Evolutionary conservation across 2,797 vertebrate species (phyloP).

Genomic region (Mico argentatus): DNA sequence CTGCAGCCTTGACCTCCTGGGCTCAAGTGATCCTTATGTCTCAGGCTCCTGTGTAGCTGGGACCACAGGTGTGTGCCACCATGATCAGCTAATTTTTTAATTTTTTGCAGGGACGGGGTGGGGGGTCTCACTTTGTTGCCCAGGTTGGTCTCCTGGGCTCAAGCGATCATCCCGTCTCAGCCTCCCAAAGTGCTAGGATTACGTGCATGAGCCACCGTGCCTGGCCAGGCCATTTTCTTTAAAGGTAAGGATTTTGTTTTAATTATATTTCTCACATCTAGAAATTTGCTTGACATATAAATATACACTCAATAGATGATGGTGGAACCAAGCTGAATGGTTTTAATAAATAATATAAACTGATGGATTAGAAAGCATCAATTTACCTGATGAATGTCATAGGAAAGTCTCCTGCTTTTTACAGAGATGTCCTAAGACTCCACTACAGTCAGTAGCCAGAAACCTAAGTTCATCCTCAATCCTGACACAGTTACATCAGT

Average conservation of each 20-base stretch:
- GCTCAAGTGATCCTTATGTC: neutral
- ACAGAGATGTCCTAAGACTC: conserved; percentile 1
- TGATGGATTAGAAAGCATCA: conserved; percentile 15
- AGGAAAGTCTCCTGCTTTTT: neutral
- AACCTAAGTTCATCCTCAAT: conserved; percentile 58
- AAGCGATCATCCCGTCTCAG: neutral
- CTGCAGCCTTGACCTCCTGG: neutral
- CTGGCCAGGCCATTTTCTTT: neutral
- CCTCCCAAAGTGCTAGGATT: neutral
- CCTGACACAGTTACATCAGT: neutral
- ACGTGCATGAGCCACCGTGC: neutral
- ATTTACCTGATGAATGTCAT: neutral
- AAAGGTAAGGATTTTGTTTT: conserved; percentile 9
- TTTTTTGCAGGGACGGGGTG: neutral
- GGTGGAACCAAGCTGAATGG: neutral
- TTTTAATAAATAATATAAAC: conserved; percentile 30
- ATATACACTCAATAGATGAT: neutral
- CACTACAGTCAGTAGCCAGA: neutral
- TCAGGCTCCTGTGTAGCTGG: neutral
- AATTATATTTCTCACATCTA: neutral
- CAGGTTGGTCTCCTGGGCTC: neutral
- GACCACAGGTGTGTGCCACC: neutral
- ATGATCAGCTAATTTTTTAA: neutral
- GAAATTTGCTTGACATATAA: neutral
- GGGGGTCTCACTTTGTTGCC: neutral